Percentiles rank a stretch among this genome's conserved stretches.
phyloP scores from a whole-genome alignment of 2,888 invertebrate genomes.

The Lapara coniferarum region DNA sequence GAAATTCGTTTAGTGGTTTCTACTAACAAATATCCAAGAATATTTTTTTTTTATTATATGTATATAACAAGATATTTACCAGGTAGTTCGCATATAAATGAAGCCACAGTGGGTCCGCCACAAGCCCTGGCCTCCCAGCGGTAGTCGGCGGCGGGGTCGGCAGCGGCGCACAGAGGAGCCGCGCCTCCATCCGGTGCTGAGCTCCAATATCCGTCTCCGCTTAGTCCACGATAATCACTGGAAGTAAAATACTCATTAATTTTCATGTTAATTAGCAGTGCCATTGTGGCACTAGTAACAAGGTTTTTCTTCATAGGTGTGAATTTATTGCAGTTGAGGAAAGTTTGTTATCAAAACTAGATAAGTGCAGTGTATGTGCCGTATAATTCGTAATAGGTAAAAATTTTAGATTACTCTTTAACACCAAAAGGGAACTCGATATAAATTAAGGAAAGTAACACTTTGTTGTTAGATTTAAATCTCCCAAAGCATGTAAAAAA shows the following conservation, averaged over 20 bases:
- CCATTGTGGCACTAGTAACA: too few relatives aligned
- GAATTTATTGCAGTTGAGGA: neutral
- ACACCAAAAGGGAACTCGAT: too few relatives aligned
- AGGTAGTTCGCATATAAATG: conserved; percentile 91
- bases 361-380: too few relatives aligned
- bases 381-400: too few relatives aligned
- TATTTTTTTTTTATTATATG: neutral
- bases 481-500: too few relatives aligned
- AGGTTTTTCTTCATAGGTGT: too few relatives aligned
- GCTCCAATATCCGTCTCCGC: conserved; percentile 89
- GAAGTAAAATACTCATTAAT: neutral
- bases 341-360: too few relatives aligned
- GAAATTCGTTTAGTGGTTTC: too few relatives aligned
- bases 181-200: conserved; percentile 85
- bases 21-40: too few relatives aligned
- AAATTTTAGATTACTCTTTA: too few relatives aligned
- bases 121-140: conserved; percentile 90
- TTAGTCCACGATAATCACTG: conserved; percentile 85
- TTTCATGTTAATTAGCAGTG: neutral
- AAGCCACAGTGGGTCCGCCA: conserved; percentile 90
- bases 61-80: conserved; percentile 70
- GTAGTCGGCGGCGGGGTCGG: conserved; percentile 90
- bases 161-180: conserved; percentile 88
- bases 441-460: too few relatives aligned
- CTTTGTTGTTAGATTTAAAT: too few relatives aligned